phyloP scores from a whole-genome alignment of 2,113 vertebrate species.

The Machaerirhynchus nigripectus region DNA sequence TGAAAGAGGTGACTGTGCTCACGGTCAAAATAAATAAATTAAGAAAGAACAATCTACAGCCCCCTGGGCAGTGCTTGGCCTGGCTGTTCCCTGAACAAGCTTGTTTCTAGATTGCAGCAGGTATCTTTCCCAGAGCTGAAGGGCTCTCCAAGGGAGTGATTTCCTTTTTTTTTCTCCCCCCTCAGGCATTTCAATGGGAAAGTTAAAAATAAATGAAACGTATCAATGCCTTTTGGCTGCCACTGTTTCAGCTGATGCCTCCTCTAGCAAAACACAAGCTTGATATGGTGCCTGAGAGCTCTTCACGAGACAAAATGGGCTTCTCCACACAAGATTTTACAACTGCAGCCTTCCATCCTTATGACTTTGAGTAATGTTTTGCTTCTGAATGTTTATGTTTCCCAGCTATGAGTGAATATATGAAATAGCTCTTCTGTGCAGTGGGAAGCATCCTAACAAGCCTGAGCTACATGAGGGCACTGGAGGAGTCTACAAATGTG shows the following conservation, averaged over 20 bases:
- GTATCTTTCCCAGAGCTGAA: slow-evolving; percentile 6
- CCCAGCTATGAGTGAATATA: background rate
- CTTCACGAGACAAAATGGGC: background rate
- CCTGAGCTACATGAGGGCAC: background rate
- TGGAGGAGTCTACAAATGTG: background rate
- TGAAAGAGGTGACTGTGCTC: background rate
- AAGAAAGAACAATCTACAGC: background rate
- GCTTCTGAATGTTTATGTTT: background rate
- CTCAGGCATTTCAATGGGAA: slow-evolving; percentile 1
- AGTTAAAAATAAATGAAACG: slow-evolving; percentile 48
- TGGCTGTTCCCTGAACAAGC: background rate
- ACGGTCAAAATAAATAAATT: background rate
- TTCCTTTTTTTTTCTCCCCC: rapidly evolving
- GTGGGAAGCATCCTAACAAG: background rate
- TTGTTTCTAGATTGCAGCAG: background rate
- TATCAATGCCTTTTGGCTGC: slow-evolving; percentile 45
- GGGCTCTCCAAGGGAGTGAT: background rate
- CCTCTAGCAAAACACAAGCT: background rate
- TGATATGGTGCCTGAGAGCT: slow-evolving; percentile 1
- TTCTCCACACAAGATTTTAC: slow-evolving; percentile 20
- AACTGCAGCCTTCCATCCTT: background rate
- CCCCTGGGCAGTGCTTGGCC: background rate
- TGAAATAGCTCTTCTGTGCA: background rate
- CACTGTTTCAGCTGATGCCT: background rate
- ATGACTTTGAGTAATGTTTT: background rate